phyloP scores from a whole-genome alignment of 2,888 invertebrate species.

The Ganaspis brasiliensis region DNA sequence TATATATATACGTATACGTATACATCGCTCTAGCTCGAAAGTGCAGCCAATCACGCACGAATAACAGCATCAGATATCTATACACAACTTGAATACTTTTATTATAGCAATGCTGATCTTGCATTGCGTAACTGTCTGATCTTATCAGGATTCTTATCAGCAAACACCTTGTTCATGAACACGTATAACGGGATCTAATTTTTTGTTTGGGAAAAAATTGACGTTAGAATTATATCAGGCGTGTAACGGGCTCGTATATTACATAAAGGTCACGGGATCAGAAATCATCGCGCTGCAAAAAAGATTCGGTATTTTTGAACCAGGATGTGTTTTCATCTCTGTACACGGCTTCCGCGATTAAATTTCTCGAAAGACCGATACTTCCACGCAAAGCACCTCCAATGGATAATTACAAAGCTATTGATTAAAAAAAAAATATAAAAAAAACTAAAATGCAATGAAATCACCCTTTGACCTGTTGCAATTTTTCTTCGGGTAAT shows the following conservation, averaged over 20 bases:
- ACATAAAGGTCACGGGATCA: constrained; percentile 5
- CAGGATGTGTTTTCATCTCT: not conserved
- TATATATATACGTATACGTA: not conserved
- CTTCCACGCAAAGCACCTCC: no score
- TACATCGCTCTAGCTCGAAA: constrained; percentile 12
- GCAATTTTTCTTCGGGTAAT: not conserved
- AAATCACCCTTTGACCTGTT: not conserved
- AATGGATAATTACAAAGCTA: constrained; percentile 5
- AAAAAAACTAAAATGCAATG: not conserved
- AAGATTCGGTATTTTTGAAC: not conserved
- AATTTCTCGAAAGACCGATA: not conserved
- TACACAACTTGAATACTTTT: constrained; percentile 16
- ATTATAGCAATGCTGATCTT: constrained; percentile 17
- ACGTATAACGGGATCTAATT: not conserved
- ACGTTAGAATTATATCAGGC: constrained; percentile 4
- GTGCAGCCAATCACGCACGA: constrained; percentile 17
- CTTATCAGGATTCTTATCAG: constrained; percentile 24
- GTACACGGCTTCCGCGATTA: not conserved
- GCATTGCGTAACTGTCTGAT: constrained; percentile 25
- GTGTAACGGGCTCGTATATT: constrained; percentile 5
- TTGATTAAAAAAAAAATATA: constrained; percentile 7
- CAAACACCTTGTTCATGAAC: constrained; percentile 17
- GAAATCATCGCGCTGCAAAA: constrained; percentile 1
- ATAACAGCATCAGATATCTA: constrained; percentile 22
- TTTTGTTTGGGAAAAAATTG: not conserved